Evolutionary conservation across 2,113 vertebrate genomes (phyloP), one percentile per base, ranked within the genome.

Genomic region (Panthera leo): DNA sequence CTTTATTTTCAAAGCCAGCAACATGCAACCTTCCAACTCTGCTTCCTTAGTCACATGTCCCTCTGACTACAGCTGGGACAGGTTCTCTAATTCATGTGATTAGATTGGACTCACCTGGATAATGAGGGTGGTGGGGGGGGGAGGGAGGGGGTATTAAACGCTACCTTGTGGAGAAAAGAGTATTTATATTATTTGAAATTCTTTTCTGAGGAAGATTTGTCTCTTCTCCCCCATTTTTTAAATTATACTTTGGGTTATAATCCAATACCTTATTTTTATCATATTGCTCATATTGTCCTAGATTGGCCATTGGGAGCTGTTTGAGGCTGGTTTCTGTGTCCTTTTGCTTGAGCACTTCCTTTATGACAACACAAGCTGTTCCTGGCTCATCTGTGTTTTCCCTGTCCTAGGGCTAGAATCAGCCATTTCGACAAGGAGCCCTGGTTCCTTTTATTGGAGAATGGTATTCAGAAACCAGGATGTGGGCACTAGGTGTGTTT

Each of bases 391-490:
- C 65, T 90, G 34, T 71, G 31, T 91, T 91, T 71, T 34, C 61
- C 70, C 63, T 63, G 36, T 42, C 36, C 51, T 63, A 51, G n/a
- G 53, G 84, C 58, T 53, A 94, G 36, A 76, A 63, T 68, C 27
- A 63, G 63, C 25, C 7, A 25, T 85, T 85, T 80, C 2, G 5
- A 75, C 73, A 65, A 25, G 42, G 55, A 85, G 27, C 34, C 42
- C 63, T 80, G 78, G 1, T 80, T 93, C 18, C 71, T 93, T 71
- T 92, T 39, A 7, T 78, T 84, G 68, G 79, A 89, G 48, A 85
- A 45, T 70, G 25, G 48, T 76, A 25, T 93, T 96, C 53, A 94
- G 42, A 36, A 92, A 91, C n/a, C 23, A 79, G 36, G 23, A 76
- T 83, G n/a, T 67, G 67, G 78, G 13, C 27, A 15, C 25, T 85